These are phyloP conservation scores for Threskiornis aethiopicus DNA, from an alignment of 2,797 vertebrate genomes.

Conservation along the genomic window DNA sequence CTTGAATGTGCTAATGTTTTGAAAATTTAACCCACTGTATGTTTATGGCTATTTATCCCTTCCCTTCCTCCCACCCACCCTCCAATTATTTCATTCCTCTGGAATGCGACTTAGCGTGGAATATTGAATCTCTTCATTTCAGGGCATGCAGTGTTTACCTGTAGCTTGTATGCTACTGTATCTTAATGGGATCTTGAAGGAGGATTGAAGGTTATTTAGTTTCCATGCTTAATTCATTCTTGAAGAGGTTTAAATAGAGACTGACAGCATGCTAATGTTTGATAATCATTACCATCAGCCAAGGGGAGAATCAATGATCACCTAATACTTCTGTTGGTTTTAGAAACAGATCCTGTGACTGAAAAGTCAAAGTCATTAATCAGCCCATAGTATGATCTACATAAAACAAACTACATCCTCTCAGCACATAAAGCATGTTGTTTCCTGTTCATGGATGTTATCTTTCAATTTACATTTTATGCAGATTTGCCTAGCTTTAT, in stretches of 20 bases:
- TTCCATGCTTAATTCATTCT: slow-evolving; percentile 46
- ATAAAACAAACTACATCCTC: slow-evolving; percentile 62
- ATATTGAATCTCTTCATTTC: slow-evolving; percentile 37
- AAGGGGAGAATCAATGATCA: slow-evolving; percentile 18
- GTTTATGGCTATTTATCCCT: slow-evolving; percentile 28
- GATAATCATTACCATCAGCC: slow-evolving; percentile 31
- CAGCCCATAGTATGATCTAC: slow-evolving; percentile 59
- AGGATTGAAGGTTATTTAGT: slow-evolving; percentile 39
- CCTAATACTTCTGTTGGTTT: slow-evolving; percentile 28
- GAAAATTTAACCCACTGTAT: slow-evolving; percentile 18
- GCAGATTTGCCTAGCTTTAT: slow-evolving; percentile 10
- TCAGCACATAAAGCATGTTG: slow-evolving; percentile 41
- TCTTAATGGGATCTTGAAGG: slow-evolving; percentile 49
- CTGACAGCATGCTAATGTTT: slow-evolving; percentile 33
- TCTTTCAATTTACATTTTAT: slow-evolving; percentile 42
- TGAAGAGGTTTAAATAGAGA: slow-evolving; percentile 40
- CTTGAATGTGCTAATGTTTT: not conserved
- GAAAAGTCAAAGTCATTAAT: slow-evolving; percentile 71
- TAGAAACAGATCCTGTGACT: not conserved
- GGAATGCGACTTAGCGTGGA: slow-evolving; percentile 54
- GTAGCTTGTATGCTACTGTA: not conserved
- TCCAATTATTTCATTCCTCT: slow-evolving; percentile 57
- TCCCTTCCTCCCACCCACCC: not conserved
- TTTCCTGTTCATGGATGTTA: slow-evolving; percentile 59
- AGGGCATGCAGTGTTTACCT: slow-evolving; percentile 27